Evolutionary conservation across 2,888 invertebrate species (phyloP).

Genomic region (Epistrophe eligans): DNA sequence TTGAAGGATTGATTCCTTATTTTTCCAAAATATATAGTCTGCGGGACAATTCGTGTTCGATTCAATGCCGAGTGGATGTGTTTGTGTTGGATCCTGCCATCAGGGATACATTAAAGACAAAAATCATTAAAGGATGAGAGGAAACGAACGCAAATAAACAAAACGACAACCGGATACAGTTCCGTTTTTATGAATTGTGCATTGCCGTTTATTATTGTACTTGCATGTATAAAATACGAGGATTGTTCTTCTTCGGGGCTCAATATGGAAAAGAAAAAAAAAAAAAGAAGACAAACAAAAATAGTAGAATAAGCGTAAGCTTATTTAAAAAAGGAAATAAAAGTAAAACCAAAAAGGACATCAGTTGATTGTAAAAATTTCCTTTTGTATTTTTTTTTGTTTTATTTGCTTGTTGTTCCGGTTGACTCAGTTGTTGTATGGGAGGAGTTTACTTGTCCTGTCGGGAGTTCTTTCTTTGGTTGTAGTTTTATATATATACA

Average conservation of each 20-base stretch:
- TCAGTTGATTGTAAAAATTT: conserved; percentile 72
- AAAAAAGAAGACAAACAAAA: conserved; percentile 27
- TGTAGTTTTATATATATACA: background rate
- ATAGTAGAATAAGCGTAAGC: conserved; percentile 40
- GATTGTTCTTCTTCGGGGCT: conserved; percentile 36
- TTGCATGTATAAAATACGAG: background rate
- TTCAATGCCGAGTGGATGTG: background rate
- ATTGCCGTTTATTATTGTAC: conserved; percentile 41
- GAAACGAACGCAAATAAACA: conserved; percentile 60
- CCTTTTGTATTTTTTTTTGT: conserved; percentile 41
- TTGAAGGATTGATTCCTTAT: conserved; percentile 27
- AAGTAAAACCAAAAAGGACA: conserved; percentile 67
- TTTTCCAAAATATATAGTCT: background rate
- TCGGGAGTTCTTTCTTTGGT: background rate
- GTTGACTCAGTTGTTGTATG: conserved; percentile 16
- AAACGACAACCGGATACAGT: conserved; percentile 70
- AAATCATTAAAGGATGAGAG: conserved; percentile 46
- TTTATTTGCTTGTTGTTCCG: conserved; percentile 62
- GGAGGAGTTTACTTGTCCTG: conserved; percentile 14
- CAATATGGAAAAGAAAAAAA: conserved; percentile 55
- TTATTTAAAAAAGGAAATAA: conserved; percentile 52
- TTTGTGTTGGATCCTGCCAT: background rate
- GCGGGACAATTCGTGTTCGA: background rate
- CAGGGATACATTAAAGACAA: background rate
- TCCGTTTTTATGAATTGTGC: conserved; percentile 73